These are phyloP conservation scores for Clistopyga incitator DNA, from an alignment of 2,888 invertebrate genomes.

Conservation along the genomic window DNA sequence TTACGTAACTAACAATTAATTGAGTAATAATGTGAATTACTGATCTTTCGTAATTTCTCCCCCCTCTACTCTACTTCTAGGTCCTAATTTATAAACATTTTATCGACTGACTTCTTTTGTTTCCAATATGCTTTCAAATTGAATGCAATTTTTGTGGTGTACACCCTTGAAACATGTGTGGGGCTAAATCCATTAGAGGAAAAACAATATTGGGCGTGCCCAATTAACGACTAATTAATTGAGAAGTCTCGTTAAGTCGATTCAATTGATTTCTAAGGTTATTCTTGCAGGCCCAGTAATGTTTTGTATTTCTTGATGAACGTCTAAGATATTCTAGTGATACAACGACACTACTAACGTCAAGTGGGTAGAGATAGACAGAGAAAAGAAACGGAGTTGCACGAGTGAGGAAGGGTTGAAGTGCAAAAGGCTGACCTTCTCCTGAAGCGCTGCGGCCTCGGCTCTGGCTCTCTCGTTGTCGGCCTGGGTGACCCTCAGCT, in stretches of 20 bases:
- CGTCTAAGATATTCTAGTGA: background rate
- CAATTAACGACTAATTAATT: background rate
- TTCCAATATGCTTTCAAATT: background rate
- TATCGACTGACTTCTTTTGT: background rate
- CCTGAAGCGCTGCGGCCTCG: conserved; percentile 94
- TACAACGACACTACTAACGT: conserved; percentile 1
- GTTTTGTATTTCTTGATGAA: background rate
- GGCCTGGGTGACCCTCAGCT: conserved; percentile 95
- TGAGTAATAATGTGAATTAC: background rate
- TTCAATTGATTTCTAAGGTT: background rate
- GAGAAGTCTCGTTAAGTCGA: background rate
- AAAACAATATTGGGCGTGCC: background rate
- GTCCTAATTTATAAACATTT: background rate
- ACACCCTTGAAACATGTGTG: background rate
- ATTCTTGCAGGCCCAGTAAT: background rate
- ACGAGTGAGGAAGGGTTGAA: background rate
- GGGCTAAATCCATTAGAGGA: background rate
- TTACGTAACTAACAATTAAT: background rate
- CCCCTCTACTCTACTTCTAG: background rate
- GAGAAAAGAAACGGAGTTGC: conserved; percentile 1
- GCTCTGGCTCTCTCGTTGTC: conserved; percentile 94
- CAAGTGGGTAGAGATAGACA: conserved; percentile 10
- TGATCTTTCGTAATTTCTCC: background rate
- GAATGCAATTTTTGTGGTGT: conserved; percentile 6
- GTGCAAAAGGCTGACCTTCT: conserved; percentile 86